phyloP scores from a whole-genome alignment of 2,888 invertebrate species.

The Dioctria linearis region DNA sequence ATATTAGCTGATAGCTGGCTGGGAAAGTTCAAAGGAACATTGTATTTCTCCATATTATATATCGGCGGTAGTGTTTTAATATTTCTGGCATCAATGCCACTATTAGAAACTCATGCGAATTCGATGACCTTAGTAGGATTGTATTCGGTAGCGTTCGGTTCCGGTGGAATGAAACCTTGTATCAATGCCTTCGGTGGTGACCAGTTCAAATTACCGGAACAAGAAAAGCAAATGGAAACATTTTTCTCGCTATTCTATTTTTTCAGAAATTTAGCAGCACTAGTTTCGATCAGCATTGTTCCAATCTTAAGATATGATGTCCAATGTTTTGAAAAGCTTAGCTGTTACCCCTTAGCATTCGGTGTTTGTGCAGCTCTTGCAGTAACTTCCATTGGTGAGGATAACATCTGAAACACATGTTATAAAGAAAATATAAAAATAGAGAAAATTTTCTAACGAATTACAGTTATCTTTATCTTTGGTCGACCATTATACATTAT shows the following conservation, averaged over 20 bases:
- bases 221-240: constrained; percentile 76
- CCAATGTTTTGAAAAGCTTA: constrained; percentile 77
- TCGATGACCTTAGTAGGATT: constrained; percentile 78
- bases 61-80: constrained; percentile 79
- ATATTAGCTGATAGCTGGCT: constrained; percentile 85
- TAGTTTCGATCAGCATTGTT: constrained; percentile 81
- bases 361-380: constrained; percentile 84
- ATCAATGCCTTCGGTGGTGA: constrained; percentile 88
- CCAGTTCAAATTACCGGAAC: constrained; percentile 78
- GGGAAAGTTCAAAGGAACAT: constrained; percentile 84
- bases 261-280: constrained; percentile 77
- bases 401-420: background rate
- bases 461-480: constrained; percentile 80
- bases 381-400: constrained; percentile 78
- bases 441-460: constrained; percentile 40
- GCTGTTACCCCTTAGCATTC: constrained; percentile 82
- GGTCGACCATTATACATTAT: constrained; percentile 78
- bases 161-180: constrained; percentile 88
- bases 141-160: constrained; percentile 80
- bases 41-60: constrained; percentile 82
- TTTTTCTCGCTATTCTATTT: constrained; percentile 88
- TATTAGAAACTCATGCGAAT: constrained; percentile 72
- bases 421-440: too few relatives aligned
- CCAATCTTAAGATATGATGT: constrained; percentile 81
- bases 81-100: constrained; percentile 75